These are phyloP conservation scores for Lepilemur septentrionalis DNA, from an alignment of 2,797 vertebrate genomes.

Conservation along the genomic window DNA sequence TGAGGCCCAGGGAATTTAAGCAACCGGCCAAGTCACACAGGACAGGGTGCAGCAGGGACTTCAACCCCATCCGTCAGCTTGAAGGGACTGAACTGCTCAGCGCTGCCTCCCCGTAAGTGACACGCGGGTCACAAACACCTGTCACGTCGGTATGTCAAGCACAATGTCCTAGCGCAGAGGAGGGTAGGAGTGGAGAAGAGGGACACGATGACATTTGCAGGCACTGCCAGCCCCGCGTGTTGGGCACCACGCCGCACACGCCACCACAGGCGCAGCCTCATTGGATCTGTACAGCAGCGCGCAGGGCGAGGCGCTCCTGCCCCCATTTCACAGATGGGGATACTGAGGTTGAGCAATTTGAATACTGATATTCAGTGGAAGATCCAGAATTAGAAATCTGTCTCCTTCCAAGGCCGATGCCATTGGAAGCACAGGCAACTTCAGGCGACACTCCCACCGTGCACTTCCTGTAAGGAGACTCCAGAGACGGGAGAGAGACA, in stretches of 20 bases:
- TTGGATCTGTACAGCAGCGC: no score
- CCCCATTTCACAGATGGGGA: not conserved
- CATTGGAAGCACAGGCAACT: not conserved
- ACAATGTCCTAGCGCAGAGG: not conserved
- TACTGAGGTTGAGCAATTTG: not conserved
- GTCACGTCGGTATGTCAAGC: not conserved
- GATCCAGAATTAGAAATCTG: not conserved
- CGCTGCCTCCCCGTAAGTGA: rapidly evolving
- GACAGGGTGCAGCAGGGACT: not conserved
- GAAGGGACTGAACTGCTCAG: not conserved
- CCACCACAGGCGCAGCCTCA: rapidly evolving
- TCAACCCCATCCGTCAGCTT: not conserved
- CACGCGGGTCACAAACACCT: not conserved
- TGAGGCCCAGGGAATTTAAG: not conserved
- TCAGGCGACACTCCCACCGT: not conserved
- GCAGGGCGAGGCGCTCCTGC: not conserved
- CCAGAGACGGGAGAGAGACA: not conserved
- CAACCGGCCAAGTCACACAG: not conserved
- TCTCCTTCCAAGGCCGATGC: not conserved
- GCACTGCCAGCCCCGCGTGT: no score
- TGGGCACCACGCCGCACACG: not conserved
- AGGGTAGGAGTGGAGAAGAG: not conserved
- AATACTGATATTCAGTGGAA: not conserved
- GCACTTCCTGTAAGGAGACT: not conserved
- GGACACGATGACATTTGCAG: not conserved